Evolutionary conservation across 2,113 vertebrate species (phyloP), one percentile per base, ranked within the genome.

Genomic region (Carassius auratus): DNA sequence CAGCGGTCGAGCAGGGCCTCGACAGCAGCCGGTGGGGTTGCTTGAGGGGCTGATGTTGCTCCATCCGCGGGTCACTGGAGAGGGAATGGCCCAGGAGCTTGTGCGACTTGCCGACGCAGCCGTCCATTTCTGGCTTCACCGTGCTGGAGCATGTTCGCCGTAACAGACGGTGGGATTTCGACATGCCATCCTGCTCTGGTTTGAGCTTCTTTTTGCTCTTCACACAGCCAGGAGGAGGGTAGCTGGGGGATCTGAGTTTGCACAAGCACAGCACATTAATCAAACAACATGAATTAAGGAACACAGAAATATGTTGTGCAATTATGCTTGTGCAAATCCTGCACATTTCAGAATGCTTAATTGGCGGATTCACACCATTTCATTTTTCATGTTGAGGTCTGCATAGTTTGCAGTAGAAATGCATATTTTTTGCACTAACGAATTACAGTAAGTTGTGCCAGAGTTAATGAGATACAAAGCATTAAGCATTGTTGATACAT

Each of bases 181-280:
- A 95, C 91, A 97, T 93, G 0, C 95, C 96, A 38, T 97, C 96
- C 86, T 96, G 96, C 88, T 97, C 96, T 0, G 95, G 91, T 88
- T 97, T 97, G 84, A 97, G 93, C 87, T 97, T 97, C 30, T 96
- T 94, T 87, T 97, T 97, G 89, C 93, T 96, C 92, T 97, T 97
- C 36, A 96, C 96, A 87, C 96, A 97, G 85, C 96, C 96, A 17
- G 96, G 96, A 91, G 97, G 96, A 88, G 96, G 97, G 90, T 97
- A 97, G 92, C 96, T 97, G 81, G 96, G 97, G 92, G 96, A 97
- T 94, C 97, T 97, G 90, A 30, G 84, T 77, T 80, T 59, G 57
- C 82, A 83, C n/a, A 87, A 79, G 45, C 15, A 68, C 33, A 69
- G 38, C 68, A 71, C 26, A 73, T 61, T 86, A 69, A 77, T 86